A percentile compares a stretch with the other conserved stretches of the same genome.
Conservation (phyloP, 2,113 vertebrate species). For the Perca flavescens region DNA sequence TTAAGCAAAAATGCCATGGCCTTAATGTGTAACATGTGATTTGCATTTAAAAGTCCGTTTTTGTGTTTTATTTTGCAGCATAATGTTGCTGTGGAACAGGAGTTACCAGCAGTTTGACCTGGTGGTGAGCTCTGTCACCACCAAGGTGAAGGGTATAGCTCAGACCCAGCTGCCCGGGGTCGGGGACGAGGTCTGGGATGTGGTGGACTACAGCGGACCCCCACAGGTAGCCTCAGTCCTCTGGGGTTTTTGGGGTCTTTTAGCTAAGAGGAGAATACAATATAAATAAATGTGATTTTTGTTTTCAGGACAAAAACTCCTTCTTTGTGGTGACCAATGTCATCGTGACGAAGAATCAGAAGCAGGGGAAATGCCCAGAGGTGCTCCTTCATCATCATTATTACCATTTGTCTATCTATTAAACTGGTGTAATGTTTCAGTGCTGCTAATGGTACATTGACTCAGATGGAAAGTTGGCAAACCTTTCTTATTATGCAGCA, state of each 20-base stretch:
- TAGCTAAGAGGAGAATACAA: background rate
- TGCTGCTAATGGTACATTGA: background rate
- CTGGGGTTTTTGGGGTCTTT: background rate
- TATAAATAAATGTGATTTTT: rapidly evolving
- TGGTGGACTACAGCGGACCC: constrained; percentile 80
- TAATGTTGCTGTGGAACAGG: constrained; percentile 73
- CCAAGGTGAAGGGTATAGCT: constrained; percentile 84
- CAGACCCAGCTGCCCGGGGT: constrained; percentile 51
- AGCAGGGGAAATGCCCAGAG: constrained; percentile 83
- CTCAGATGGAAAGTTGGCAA: background rate
- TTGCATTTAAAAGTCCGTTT: too few species aligned
- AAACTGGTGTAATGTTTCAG: background rate
- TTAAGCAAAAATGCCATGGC: too few species aligned
- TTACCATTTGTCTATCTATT: background rate
- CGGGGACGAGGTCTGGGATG: constrained; percentile 81
- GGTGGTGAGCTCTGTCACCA: constrained; percentile 82
- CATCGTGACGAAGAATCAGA: constrained; percentile 83
- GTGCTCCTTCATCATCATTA: constrained; percentile 60
- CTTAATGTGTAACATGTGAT: background rate
- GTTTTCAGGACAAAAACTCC: constrained; percentile 80
- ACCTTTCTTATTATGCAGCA: constrained; percentile 24
- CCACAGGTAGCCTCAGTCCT: constrained; percentile 70
- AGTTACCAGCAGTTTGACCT: constrained; percentile 82
- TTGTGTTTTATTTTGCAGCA: constrained; percentile 52
- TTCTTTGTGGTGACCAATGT: constrained; percentile 87